Evolutionary conservation across 2,797 vertebrate species (phyloP), one percentile per base, ranked within the genome.

Genomic region (Sorex maritimensis): DNA sequence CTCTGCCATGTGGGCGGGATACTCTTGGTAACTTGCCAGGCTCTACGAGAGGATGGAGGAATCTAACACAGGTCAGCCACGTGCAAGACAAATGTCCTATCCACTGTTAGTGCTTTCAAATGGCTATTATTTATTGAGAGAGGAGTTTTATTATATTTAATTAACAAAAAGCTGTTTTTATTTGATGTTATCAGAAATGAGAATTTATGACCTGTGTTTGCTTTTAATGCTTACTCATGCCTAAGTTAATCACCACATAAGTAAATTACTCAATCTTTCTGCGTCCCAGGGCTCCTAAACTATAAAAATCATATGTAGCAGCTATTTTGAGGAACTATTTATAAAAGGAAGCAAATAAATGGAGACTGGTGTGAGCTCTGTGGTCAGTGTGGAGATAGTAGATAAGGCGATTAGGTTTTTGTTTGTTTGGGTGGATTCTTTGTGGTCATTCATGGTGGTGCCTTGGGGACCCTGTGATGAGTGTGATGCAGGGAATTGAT

Each of bases 281-380:
- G 91, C 30, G 52, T 30, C n/a, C 79, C 74, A n/a, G 17, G 74
- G 30, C 61, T 46, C 19, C 34, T 30, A 55, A 84, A 55, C 41
- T 73, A 0, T 58, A 69, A 85, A 82, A 19, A 71, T 23, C 9
- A 49, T 21, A 17, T 6, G 7, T 8, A 6, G 10, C 10, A 78
- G 46, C 44, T 79, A 5, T 58, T 28, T 69, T 72, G 49, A 83
- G 58, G 61, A 83, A 52, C 5, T 34, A 0, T 77, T 73, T 81
- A 24, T 81, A 44, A 74, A 91, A 72, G 73, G 72, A 52, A 61
- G 49, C 68, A 71, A 83, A 91, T 65, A 72, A 52, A 72, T 23
- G 26, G 69, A 19, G 67, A 41, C 61, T 55, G 26, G 19, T 21
- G 34, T 41, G 38, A 69, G 21, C 55, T n/a, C 0, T 61, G 67